Conservation (phyloP, 2,797 vertebrate species). For the Chromis chromis region DNA sequence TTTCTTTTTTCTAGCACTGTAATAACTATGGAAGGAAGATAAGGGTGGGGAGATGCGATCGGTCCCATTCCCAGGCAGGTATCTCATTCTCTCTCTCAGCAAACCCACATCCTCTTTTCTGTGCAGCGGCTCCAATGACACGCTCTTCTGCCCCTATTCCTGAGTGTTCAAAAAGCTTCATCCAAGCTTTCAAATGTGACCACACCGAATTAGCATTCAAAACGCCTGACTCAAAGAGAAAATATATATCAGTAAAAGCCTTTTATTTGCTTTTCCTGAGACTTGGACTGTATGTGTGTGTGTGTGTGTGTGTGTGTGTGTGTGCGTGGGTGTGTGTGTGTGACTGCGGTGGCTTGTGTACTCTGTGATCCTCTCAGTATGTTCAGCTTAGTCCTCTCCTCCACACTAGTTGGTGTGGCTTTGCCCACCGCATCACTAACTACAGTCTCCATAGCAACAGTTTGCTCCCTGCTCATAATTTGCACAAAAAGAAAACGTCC, state of each 20-base stretch:
- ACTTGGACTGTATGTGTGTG: conserved; percentile 23
- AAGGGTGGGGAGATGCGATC: conserved; percentile 25
- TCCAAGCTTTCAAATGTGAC: conserved; percentile 45
- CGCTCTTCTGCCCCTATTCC: conserved; percentile 25
- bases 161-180: conserved; percentile 39
- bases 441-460: conserved; percentile 82
- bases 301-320: conserved; percentile 24
- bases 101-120: conserved; percentile 21
- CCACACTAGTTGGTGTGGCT: conserved; percentile 64
- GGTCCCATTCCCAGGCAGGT: conserved; percentile 6
- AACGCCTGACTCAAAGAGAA: conserved; percentile 37
- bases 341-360: conserved; percentile 24
- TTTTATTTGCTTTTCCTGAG: conserved; percentile 55
- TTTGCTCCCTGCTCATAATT: conserved; percentile 76
- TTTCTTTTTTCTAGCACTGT: neutral
- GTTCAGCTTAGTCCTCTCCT: conserved; percentile 63
- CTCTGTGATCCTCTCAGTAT: conserved; percentile 62
- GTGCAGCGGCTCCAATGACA: conserved; percentile 31
- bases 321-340: conserved; percentile 20
- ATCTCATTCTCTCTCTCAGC: conserved; percentile 9
- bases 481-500: conserved; percentile 75
- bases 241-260: conserved; percentile 47
- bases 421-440: conserved; percentile 73
- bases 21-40: conserved; percentile 12
- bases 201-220: conserved; percentile 43